Conservation (phyloP, 2,797 vertebrate species). For the Strix occidentalis region DNA sequence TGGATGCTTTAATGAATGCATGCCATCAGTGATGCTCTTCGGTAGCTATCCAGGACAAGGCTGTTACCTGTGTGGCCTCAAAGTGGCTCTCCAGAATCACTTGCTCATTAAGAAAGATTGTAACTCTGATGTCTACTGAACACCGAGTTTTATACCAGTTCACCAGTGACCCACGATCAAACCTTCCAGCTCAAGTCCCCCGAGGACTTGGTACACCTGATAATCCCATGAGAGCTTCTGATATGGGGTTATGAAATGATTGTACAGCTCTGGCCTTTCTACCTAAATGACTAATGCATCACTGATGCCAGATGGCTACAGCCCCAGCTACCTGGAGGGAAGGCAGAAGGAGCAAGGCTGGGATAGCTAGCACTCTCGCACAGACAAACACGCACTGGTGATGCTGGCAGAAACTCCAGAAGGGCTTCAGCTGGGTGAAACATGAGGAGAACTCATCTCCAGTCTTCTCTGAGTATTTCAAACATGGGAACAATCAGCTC, state of each 20-base stretch:
- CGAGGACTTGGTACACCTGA: neutral
- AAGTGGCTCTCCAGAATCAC: neutral
- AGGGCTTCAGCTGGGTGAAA: neutral
- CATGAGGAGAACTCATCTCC: neutral
- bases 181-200: neutral
- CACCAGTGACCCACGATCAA: neutral
- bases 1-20: neutral
- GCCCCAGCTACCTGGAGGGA: neutral
- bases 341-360: neutral
- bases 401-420: neutral
- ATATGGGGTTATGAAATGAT: neutral
- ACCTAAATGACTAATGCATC: neutral
- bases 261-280: neutral
- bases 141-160: neutral
- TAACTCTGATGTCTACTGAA: neutral
- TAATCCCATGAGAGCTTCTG: neutral
- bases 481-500: neutral
- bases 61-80: neutral
- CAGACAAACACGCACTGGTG: rapidly evolving
- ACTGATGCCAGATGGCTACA: neutral
- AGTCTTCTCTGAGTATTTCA: neutral
- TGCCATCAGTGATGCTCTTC: neutral
- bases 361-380: neutral
- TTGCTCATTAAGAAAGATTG: neutral
- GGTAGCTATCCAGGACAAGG: neutral